Conservation (phyloP, 1,140 invertebrate genomes). For the Solen grandis region DNA sequence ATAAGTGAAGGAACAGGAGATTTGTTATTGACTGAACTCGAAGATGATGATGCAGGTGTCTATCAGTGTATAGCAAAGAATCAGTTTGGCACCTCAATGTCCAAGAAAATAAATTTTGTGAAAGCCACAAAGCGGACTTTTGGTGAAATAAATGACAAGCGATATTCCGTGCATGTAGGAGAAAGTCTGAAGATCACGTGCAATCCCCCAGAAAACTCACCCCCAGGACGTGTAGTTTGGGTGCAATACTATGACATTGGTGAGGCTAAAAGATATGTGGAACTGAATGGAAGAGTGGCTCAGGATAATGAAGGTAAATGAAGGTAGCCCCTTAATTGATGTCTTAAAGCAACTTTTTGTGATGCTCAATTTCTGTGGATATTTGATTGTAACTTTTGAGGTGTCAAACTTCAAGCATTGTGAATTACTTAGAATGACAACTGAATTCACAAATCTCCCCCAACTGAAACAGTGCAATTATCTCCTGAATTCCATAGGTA, state of each 20-base stretch:
- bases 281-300: constrained; percentile 64
- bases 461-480: too few relatives aligned
- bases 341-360: too few relatives aligned
- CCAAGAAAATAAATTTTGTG: constrained; percentile 51
- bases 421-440: too few relatives aligned
- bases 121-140: constrained; percentile 62
- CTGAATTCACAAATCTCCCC: too few relatives aligned
- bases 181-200: constrained; percentile 64
- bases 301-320: constrained; percentile 68
- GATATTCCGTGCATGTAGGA: constrained; percentile 43
- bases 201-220: constrained; percentile 65
- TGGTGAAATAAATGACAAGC: constrained; percentile 19
- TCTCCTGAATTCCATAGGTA: too few relatives aligned
- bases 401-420: too few relatives aligned
- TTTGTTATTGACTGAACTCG: constrained; percentile 91
- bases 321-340: too few relatives aligned
- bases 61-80: constrained; percentile 99
- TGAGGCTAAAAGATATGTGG: constrained; percentile 54
- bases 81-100: constrained; percentile 89
- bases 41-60: constrained; percentile 92
- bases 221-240: constrained; percentile 51
- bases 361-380: too few relatives aligned
- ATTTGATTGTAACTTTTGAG: too few relatives aligned
- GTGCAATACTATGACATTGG: constrained; percentile 32
- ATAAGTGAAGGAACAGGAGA: constrained; percentile 83